Evolutionary conservation across 2,113 vertebrate species (phyloP).

Genomic region (Antechinus flavipes): DNA sequence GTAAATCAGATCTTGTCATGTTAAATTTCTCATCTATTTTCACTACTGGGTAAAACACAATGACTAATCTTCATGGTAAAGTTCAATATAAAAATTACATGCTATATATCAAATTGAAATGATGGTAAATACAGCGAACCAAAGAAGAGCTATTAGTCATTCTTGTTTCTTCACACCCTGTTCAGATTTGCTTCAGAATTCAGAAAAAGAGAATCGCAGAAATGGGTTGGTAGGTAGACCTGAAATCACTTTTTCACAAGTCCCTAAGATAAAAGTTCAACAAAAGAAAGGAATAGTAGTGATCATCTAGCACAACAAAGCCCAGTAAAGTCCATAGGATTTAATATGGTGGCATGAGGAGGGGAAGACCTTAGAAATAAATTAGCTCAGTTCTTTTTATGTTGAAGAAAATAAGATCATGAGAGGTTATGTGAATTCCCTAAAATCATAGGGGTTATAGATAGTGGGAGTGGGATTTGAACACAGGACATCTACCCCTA

Average conservation of each 20-base stretch:
- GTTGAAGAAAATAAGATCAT: background rate
- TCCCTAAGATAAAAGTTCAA: background rate
- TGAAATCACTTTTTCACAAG: constrained; percentile 5
- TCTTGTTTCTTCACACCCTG: background rate
- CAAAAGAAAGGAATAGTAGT: background rate
- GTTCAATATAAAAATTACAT: constrained; percentile 28
- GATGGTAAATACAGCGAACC: background rate
- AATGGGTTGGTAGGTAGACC: background rate
- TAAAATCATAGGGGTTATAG: no score
- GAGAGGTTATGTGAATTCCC: background rate
- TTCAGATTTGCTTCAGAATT: constrained; percentile 7
- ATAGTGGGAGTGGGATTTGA: background rate
- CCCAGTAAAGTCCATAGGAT: background rate
- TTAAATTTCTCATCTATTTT: constrained; percentile 65
- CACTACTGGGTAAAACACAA: constrained; percentile 45
- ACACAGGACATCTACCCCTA: background rate
- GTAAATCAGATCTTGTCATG: constrained; percentile 68
- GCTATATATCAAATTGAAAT: constrained; percentile 21
- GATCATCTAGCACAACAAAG: background rate
- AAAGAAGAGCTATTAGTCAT: constrained; percentile 3
- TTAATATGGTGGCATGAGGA: background rate
- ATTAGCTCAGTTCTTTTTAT: background rate
- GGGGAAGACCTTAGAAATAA: background rate
- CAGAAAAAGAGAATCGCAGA: background rate
- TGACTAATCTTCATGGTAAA: constrained; percentile 53